Percentiles rank a stretch among this genome's conserved stretches.
Evolutionary conservation across 2,888 invertebrate genomes (phyloP).

Genomic region (Ormyrus labotus): DNA sequence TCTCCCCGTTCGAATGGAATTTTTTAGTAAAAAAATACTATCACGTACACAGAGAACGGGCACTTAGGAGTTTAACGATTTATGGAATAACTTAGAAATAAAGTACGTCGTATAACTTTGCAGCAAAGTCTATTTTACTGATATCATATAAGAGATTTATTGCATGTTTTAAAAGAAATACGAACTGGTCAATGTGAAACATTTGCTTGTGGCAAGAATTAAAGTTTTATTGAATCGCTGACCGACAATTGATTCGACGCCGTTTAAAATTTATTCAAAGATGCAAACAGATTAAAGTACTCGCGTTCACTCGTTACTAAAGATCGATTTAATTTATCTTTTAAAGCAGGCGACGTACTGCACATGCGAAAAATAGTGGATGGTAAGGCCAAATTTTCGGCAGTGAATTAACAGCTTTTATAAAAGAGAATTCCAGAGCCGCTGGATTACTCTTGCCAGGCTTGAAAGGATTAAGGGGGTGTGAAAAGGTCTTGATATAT

Average conservation of each 20-base stretch:
- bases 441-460: not conserved
- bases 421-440: constrained; percentile 14
- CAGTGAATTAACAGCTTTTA: constrained; percentile 8
- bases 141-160: constrained; percentile 48
- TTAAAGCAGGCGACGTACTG: too few relatives aligned
- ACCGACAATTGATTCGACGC: too few relatives aligned
- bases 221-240: too few relatives aligned
- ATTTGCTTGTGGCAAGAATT: too few relatives aligned
- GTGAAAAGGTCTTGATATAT: too few relatives aligned
- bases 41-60: constrained; percentile 34
- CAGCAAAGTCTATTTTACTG: constrained; percentile 46
- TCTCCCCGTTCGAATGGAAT: constrained; percentile 11
- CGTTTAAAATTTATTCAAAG: too few relatives aligned
- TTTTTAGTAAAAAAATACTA: constrained; percentile 36
- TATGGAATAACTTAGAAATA: constrained; percentile 52
- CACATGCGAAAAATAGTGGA: not conserved
- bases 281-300: too few relatives aligned
- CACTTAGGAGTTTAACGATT: constrained; percentile 41
- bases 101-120: constrained; percentile 41
- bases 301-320: too few relatives aligned
- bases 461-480: not conserved
- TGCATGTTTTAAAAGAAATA: constrained; percentile 16
- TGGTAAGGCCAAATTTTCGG: constrained; percentile 5
- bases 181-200: not conserved
- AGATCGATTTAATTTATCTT: too few relatives aligned